Evolutionary conservation across 2,113 vertebrate genomes (phyloP).

Genomic region (Gopherus evgoodei): DNA sequence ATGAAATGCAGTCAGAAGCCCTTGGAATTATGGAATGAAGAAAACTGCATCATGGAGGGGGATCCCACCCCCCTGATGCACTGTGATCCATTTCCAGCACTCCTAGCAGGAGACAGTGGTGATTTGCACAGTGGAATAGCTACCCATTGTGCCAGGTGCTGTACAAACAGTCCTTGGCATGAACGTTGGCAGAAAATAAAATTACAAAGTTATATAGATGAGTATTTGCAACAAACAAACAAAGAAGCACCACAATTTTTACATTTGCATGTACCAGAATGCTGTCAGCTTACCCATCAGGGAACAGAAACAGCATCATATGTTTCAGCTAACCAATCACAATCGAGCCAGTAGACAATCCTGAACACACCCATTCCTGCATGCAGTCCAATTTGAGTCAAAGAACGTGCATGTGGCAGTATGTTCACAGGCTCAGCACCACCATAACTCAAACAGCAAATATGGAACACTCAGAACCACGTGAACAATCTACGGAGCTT

Average conservation of each 20-base stretch:
- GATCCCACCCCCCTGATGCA: too few relatives aligned
- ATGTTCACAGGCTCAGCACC: neutral
- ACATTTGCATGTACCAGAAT: neutral
- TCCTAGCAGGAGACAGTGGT: too few relatives aligned
- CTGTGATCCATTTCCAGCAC: too few relatives aligned
- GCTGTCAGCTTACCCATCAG: neutral
- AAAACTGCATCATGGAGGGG: too few relatives aligned
- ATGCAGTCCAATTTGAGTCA: neutral
- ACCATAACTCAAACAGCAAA: neutral
- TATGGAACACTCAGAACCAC: neutral
- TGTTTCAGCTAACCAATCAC: neutral
- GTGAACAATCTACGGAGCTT: neutral
- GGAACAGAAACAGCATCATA: neutral
- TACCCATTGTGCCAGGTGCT: neutral
- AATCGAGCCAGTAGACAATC: neutral
- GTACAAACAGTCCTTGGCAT: neutral
- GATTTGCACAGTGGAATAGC: too few relatives aligned
- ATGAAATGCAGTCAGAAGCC: too few relatives aligned
- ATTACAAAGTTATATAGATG: neutral
- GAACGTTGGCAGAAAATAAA: neutral
- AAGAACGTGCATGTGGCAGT: accelerated
- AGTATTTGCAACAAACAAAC: too few relatives aligned
- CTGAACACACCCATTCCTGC: neutral
- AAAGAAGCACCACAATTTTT: neutral
- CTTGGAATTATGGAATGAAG: too few relatives aligned